phyloP scores from a whole-genome alignment of 2,113 vertebrate species.

The Erythrocercus mccallii region DNA sequence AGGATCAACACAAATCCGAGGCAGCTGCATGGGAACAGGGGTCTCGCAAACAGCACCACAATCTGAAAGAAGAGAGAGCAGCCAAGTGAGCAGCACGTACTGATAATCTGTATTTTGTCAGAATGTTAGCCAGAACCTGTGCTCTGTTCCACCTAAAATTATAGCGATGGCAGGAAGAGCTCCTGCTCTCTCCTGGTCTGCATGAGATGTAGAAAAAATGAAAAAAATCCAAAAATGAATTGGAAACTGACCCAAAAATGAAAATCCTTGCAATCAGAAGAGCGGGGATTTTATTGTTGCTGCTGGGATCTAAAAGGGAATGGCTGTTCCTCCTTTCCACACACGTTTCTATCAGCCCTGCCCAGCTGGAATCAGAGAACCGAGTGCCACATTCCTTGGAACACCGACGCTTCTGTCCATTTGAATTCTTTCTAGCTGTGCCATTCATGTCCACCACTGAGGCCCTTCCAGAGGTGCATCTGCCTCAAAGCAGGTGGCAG shows the following conservation, averaged over 20 bases:
- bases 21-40: background rate
- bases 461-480: background rate
- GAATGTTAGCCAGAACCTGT: background rate
- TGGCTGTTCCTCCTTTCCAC: background rate
- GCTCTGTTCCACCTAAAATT: background rate
- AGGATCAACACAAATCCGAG: background rate
- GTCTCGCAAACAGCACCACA: background rate
- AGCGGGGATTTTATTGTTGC: background rate
- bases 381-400: background rate
- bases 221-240: background rate
- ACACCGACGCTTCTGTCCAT: background rate
- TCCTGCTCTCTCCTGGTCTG: background rate
- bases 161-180: background rate
- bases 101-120: background rate
- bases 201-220: background rate
- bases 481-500: background rate
- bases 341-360: background rate
- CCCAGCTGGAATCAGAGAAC: background rate
- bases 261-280: background rate
- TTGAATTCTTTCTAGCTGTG: background rate
- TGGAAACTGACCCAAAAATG: background rate
- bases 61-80: background rate
- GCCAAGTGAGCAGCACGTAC: background rate
- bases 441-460: background rate
- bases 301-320: background rate